Percentiles rank a stretch among this genome's conserved stretches.
These are phyloP conservation scores for Macrotrachela quadricornifera DNA, from an alignment of 1,140 invertebrate species.

Conservation along the genomic window DNA sequence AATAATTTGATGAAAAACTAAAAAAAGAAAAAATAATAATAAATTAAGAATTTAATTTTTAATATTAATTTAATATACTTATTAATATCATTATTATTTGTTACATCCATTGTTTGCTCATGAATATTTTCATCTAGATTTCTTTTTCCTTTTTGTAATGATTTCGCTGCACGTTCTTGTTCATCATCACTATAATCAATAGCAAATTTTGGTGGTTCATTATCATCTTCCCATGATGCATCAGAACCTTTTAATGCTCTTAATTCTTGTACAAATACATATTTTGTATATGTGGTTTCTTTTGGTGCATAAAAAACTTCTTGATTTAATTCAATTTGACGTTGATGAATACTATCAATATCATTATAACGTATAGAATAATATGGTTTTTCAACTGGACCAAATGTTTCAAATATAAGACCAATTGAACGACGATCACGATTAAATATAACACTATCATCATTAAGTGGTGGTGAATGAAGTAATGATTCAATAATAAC, in stretches of 20 bases:
- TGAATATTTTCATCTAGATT: too few relatives aligned
- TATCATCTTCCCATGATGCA: slow-evolving; percentile 57
- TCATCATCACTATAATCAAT: slow-evolving; percentile 8
- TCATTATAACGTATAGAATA: slow-evolving; percentile 63
- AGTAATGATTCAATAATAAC: too few relatives aligned
- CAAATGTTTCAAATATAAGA: slow-evolving; percentile 65
- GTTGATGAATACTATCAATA: slow-evolving; percentile 44
- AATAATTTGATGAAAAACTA: too few relatives aligned
- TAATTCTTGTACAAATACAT: slow-evolving; percentile 46
- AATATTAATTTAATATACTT: too few relatives aligned
- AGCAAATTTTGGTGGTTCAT: slow-evolving; percentile 45
- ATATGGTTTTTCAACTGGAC: slow-evolving; percentile 48
- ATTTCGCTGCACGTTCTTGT: slow-evolving; percentile 2
- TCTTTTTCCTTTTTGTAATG: too few relatives aligned
- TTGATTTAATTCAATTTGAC: slow-evolving; percentile 33
- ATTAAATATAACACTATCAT: slow-evolving; percentile 5
- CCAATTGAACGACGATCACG: slow-evolving; percentile 16
- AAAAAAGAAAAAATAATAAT: too few relatives aligned
- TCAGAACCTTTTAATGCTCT: slow-evolving; percentile 50
- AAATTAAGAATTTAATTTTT: too few relatives aligned
- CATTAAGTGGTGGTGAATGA: background rate
- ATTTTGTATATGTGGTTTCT: slow-evolving; percentile 43
- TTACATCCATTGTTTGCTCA: too few relatives aligned
- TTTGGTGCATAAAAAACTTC: slow-evolving; percentile 58
- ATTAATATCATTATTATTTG: too few relatives aligned